phyloP scores from a whole-genome alignment of 2,888 invertebrate species.

The Lutraria lutraria region DNA sequence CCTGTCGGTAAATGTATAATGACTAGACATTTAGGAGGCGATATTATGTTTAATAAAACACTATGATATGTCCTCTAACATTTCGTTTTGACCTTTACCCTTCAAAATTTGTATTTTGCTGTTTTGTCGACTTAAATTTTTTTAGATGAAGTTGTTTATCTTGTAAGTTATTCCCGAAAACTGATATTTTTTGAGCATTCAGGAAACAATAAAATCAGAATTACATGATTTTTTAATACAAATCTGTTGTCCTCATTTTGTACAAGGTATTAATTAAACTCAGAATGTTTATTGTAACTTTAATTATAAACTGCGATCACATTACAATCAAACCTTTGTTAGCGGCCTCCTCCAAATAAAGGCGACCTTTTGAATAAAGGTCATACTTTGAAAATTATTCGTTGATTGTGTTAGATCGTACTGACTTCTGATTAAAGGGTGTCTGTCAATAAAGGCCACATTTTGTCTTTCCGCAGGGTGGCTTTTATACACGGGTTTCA shows the following conservation, averaged over 20 bases:
- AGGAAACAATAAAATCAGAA: neutral
- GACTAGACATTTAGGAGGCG: conserved; percentile 4
- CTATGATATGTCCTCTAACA: neutral
- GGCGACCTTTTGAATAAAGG: too few relatives aligned
- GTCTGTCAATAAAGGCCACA: too few relatives aligned
- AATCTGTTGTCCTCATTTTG: neutral
- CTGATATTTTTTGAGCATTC: neutral
- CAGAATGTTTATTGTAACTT: neutral
- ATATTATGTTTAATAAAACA: conserved; percentile 2
- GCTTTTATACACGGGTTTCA: too few relatives aligned
- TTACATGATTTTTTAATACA: neutral
- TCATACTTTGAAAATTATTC: too few relatives aligned
- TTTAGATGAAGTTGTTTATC: neutral
- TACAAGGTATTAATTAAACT: neutral
- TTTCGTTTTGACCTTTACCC: neutral
- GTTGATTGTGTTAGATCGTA: too few relatives aligned
- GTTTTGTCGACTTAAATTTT: neutral
- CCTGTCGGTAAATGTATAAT: neutral
- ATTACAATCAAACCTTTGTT: too few relatives aligned
- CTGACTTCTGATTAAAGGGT: too few relatives aligned
- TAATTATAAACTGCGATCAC: too few relatives aligned
- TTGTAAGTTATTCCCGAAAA: neutral
- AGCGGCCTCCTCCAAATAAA: too few relatives aligned
- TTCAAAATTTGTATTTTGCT: neutral
- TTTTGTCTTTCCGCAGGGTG: too few relatives aligned